Percentiles rank a stretch among this genome's conserved stretches.
phyloP scores from a whole-genome alignment of 2,113 vertebrate species.

The Rynchops niger region DNA sequence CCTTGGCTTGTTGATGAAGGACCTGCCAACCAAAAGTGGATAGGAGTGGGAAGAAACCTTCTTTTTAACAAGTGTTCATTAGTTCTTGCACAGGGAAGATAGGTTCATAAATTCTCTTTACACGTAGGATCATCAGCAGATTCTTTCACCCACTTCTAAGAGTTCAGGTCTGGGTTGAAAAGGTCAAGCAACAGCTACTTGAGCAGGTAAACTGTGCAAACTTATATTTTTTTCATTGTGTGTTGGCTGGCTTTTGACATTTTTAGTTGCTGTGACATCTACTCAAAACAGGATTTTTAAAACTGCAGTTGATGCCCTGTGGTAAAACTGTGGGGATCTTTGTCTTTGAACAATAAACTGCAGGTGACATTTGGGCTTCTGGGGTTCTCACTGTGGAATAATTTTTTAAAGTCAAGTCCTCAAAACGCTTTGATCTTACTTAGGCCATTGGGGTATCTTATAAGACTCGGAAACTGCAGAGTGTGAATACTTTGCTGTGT shows the following conservation, averaged over 20 bases:
- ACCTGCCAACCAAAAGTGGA: neutral
- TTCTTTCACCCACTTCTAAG: neutral
- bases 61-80: slow-evolving; percentile 14
- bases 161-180: neutral
- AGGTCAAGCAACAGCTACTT: neutral
- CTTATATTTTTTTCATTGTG: accelerated
- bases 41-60: neutral
- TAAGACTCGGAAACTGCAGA: neutral
- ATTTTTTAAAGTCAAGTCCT: neutral
- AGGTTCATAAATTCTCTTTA: neutral
- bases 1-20: neutral
- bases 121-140: neutral
- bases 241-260: neutral
- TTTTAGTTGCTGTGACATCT: neutral
- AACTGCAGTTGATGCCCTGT: neutral
- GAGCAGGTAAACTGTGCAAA: neutral
- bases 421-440: neutral
- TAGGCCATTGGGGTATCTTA: neutral
- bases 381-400: neutral
- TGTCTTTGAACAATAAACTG: neutral
- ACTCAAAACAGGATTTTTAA: neutral
- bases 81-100: slow-evolving; percentile 22
- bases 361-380: neutral
- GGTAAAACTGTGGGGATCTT: neutral
- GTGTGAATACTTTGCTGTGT: neutral